phyloP scores from a whole-genome alignment of 2,797 vertebrate species.

The Fratercula arctica region DNA sequence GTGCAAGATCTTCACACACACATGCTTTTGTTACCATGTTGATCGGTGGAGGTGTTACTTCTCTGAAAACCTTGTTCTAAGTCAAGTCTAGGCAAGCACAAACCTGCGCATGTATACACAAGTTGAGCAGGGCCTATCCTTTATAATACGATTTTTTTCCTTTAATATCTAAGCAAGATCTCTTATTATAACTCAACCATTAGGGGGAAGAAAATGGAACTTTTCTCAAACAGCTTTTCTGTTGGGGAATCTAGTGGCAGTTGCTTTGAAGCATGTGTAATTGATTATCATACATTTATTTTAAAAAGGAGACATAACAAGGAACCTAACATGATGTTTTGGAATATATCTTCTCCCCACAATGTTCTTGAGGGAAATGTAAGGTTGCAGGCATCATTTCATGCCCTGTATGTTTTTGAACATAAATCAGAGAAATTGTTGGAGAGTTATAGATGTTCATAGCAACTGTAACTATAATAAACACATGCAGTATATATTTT shows the following conservation, averaged over 20 bases:
- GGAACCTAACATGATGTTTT: slow-evolving; percentile 76
- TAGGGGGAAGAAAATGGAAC: slow-evolving; percentile 61
- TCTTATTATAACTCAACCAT: slow-evolving; percentile 47
- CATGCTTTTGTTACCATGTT: slow-evolving; percentile 57
- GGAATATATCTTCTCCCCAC: slow-evolving; percentile 74
- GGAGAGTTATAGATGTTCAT: slow-evolving; percentile 80
- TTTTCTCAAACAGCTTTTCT: slow-evolving; percentile 60
- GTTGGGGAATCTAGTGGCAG: slow-evolving; percentile 69
- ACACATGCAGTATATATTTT: slow-evolving; percentile 79
- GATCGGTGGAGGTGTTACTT: slow-evolving; percentile 57
- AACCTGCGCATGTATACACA: slow-evolving; percentile 4
- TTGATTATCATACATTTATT: slow-evolving; percentile 77
- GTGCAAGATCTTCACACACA: slow-evolving; percentile 9
- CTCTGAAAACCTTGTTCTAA: slow-evolving; percentile 49
- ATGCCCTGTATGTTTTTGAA: slow-evolving; percentile 83
- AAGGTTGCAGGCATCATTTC: slow-evolving; percentile 84
- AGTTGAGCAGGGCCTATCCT: slow-evolving; percentile 35
- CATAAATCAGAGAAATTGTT: slow-evolving; percentile 85
- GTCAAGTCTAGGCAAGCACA: slow-evolving; percentile 38
- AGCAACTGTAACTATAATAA: slow-evolving; percentile 79
- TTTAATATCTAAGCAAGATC: slow-evolving; percentile 33
- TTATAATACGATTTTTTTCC: slow-evolving; percentile 26
- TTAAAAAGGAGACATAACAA: slow-evolving; percentile 75
- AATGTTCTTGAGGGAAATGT: slow-evolving; percentile 80
- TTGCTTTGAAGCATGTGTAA: slow-evolving; percentile 72